Evolutionary conservation across 2,888 invertebrate species (phyloP), one percentile per base, ranked within the genome.

Genomic region (Zootermopsis nevadensis): DNA sequence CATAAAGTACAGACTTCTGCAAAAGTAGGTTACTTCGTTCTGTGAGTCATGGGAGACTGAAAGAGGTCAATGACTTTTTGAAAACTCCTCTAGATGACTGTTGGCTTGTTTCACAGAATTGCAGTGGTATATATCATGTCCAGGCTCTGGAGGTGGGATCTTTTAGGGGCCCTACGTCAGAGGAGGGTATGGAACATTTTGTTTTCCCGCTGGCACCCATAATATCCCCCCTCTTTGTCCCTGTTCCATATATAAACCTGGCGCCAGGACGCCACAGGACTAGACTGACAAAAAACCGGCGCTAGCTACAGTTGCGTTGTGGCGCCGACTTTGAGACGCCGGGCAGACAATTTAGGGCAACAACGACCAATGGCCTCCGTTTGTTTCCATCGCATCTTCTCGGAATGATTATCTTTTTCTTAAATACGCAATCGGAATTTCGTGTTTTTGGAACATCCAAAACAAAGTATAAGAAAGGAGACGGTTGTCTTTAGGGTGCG

Each of bases 191-290:
- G 3, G 27, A 66, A 66, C 27, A 27, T n/a, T 66, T 66, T 27
- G 66, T 66, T 27, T 27, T 66, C 69, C 69, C 33, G 6, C 22
- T 69, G 69, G 33, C 69, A 33, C 33, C 69, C 69, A 69, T 69
- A 19, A 69, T 69, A 33, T 6, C 53, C 15, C 30, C n/a, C 76
- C 76, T 76, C 42, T 76, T 42, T 76, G 76, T 76, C 76, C 76
- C 76, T 38, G 31, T 55, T 77, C 77, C 77, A 77, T 77, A 77
- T 55, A 77, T 77, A 77, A 77, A 77, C 77, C 77, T 77, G 77
- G 77, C 77, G 77, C 77, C 77, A 77, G 55, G 69, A 19, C 55
- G 31, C 77, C 55, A 77, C 55, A 38, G 31, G 8, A 33, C 55
- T 33, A 77, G 77, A 77, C 77, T 30, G 24, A 77, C 77, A 77